A percentile compares a stretch with the other conserved stretches of the same genome.
Evolutionary conservation across 1,140 invertebrate genomes (phyloP).

Genomic region (Plodia interpunctella): DNA sequence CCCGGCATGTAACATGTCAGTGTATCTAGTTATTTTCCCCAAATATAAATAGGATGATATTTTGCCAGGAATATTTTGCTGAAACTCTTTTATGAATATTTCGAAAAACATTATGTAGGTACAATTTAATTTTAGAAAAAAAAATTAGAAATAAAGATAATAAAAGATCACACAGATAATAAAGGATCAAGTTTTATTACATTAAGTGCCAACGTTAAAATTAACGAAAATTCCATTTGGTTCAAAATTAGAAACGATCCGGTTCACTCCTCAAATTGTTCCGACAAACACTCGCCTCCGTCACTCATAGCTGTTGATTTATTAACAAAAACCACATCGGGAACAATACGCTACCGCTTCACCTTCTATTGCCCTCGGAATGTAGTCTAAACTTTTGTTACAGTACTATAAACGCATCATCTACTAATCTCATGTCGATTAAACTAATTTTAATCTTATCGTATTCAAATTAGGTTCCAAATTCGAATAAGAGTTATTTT

Average conservation of each 20-base stretch:
- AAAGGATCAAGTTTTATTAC: too few relatives aligned
- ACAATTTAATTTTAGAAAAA: too few relatives aligned
- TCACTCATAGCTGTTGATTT: constrained; percentile 29
- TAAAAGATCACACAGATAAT: too few relatives aligned
- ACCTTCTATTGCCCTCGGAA: constrained; percentile 42
- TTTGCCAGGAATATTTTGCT: background rate
- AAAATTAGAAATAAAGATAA: too few relatives aligned
- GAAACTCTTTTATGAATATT: too few relatives aligned
- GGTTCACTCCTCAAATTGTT: constrained; percentile 1
- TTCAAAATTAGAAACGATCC: background rate
- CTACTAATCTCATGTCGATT: background rate
- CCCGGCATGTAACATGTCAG: background rate
- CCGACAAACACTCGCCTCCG: background rate
- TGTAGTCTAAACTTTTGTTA: constrained; percentile 61
- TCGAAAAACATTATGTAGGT: too few relatives aligned
- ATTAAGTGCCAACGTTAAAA: background rate
- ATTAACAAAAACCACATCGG: constrained; percentile 40
- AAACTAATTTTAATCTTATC: background rate
- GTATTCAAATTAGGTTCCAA: background rate
- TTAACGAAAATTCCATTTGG: background rate
- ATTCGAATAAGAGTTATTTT: constrained; percentile 18
- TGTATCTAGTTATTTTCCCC: background rate
- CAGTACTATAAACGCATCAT: constrained; percentile 14
- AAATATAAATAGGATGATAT: background rate
- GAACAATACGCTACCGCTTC: constrained; percentile 50